phyloP scores from a whole-genome alignment of 2,888 invertebrate species.

The Thysanoteuthis rhombus region DNA sequence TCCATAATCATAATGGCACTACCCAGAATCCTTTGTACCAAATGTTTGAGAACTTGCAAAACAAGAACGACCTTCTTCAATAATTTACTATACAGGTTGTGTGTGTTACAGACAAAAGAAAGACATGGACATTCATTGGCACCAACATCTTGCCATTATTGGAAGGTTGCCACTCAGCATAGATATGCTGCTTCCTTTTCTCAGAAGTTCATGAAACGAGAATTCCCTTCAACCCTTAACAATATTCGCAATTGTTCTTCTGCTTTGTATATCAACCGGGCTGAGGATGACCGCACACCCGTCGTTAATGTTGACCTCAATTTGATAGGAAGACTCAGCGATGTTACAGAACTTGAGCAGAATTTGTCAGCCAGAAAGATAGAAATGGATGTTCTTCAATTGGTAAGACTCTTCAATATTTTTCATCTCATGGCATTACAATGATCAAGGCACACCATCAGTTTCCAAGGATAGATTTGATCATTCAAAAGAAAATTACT shows the following conservation, averaged over 20 bases:
- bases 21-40: background rate
- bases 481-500: too few species aligned
- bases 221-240: background rate
- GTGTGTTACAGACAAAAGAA: background rate
- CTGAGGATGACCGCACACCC: background rate
- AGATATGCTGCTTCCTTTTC: background rate
- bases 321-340: background rate
- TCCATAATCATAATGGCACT: constrained; percentile 12
- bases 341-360: background rate
- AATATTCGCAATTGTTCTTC: background rate
- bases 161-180: background rate
- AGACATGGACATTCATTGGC: background rate
- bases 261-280: background rate
- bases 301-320: background rate
- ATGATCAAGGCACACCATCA: too few species aligned
- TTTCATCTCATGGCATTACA: background rate
- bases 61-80: background rate
- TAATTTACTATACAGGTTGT: background rate
- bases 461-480: too few species aligned
- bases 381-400: background rate
- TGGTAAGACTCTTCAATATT: background rate
- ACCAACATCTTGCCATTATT: background rate
- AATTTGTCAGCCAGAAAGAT: background rate
- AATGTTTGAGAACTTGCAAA: background rate
- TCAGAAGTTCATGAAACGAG: background rate